Evolutionary conservation across 2,113 vertebrate species (phyloP).

Genomic region (Zosterops lateralis): DNA sequence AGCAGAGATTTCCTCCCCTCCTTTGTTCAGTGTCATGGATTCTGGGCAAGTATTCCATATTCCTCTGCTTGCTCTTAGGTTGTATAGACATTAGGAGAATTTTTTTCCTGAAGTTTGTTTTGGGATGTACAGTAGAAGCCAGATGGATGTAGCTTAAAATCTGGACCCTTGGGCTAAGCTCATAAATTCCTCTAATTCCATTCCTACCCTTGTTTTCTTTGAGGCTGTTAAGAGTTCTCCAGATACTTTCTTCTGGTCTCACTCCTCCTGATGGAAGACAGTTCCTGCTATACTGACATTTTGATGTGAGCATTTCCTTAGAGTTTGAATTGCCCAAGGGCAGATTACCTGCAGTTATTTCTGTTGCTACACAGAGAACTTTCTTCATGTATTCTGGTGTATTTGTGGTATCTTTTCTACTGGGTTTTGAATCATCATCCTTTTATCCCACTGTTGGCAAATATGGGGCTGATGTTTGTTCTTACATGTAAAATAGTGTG

Average conservation of each 20-base stretch:
- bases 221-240: background rate
- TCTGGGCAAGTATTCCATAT: background rate
- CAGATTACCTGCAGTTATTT: background rate
- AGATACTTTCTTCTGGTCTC: background rate
- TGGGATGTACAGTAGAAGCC: background rate
- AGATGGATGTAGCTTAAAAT: background rate
- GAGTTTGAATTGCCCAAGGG: background rate
- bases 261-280: background rate
- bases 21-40: background rate
- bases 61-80: background rate
- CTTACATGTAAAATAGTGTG: background rate
- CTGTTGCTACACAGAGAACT: background rate
- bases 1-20: constrained; percentile 6
- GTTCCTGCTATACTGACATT: background rate
- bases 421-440: background rate
- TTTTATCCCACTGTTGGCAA: background rate
- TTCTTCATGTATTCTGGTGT: background rate
- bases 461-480: background rate
- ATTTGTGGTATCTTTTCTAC: background rate
- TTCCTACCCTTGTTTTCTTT: background rate
- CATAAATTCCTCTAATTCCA: background rate
- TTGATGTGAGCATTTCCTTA: background rate
- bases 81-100: background rate
- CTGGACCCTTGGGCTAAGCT: background rate
- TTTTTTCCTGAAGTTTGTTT: background rate